Evolutionary conservation across 2,113 vertebrate species (phyloP).

Genomic region (Crocuta crocuta): DNA sequence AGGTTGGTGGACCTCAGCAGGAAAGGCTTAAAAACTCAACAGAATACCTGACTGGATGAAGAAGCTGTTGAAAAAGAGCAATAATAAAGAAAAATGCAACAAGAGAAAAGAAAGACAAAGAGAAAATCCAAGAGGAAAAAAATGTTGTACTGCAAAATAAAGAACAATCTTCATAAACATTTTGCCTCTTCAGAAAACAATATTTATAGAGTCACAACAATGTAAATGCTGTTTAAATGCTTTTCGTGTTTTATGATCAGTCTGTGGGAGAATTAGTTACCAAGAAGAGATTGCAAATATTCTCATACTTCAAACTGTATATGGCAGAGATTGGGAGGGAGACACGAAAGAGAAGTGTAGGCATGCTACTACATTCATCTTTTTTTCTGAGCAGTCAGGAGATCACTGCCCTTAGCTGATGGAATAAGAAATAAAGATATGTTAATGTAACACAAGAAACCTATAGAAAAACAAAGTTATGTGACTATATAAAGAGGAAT

Average conservation of each 20-base stretch:
- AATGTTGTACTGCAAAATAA: not conserved
- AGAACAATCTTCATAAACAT: not conserved
- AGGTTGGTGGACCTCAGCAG: not conserved
- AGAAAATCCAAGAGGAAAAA: not conserved
- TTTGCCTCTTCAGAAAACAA: slow-evolving; percentile 9
- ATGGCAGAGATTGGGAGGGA: not conserved
- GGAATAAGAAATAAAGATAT: not conserved
- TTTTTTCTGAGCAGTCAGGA: not conserved
- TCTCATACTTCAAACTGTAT: not conserved
- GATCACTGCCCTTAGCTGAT: not conserved
- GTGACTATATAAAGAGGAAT: not conserved
- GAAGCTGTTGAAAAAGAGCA: not conserved
- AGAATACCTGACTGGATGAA: not conserved
- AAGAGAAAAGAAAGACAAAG: not conserved
- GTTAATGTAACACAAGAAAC: not conserved
- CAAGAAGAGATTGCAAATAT: slow-evolving; percentile 4
- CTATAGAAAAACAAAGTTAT: not conserved
- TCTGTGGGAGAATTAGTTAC: not conserved
- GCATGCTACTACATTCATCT: not conserved
- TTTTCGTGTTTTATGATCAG: not conserved
- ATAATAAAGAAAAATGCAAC: not conserved
- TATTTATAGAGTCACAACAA: not conserved
- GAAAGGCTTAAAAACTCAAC: not conserved
- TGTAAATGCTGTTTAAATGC: not conserved
- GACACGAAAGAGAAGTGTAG: not conserved